A percentile compares a stretch with the other conserved stretches of the same genome.
Conservation (phyloP, 2,888 invertebrate genomes). For the Acleris literana region DNA sequence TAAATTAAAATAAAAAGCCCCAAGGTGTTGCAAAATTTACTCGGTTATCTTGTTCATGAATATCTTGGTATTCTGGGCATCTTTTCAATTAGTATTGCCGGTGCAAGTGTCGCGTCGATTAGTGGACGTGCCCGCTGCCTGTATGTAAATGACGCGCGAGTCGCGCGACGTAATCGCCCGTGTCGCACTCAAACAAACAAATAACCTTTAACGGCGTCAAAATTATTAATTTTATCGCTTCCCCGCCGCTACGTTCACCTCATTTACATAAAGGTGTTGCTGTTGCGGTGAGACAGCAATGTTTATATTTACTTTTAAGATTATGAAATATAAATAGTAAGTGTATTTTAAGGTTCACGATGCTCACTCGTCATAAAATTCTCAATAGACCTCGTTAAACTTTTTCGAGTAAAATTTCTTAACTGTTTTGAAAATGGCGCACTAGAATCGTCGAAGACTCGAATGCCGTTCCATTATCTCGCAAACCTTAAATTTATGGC, state of each 20-base stretch:
- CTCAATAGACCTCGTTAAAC: background rate
- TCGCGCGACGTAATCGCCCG: slow-evolving; percentile 66
- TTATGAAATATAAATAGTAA: too few species aligned
- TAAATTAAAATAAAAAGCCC: slow-evolving; percentile 2
- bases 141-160: slow-evolving; percentile 57
- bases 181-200: slow-evolving; percentile 71
- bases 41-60: background rate
- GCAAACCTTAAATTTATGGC: slow-evolving; percentile 15
- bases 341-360: too few species aligned
- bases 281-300: slow-evolving; percentile 17
- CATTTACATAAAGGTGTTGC: slow-evolving; percentile 58
- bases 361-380: background rate
- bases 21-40: slow-evolving; percentile 5
- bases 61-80: background rate
- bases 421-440: slow-evolving; percentile 3
- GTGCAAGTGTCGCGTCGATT: slow-evolving; percentile 38
- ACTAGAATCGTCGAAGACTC: slow-evolving; percentile 2
- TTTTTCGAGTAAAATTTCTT: background rate
- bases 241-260: slow-evolving; percentile 48
- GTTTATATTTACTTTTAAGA: slow-evolving; percentile 7
- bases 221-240: slow-evolving; percentile 73
- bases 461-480: slow-evolving; percentile 6
- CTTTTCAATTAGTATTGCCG: slow-evolving; percentile 32
- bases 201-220: slow-evolving; percentile 69
- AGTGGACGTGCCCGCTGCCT: slow-evolving; percentile 41